Evolutionary conservation across 2,113 vertebrate species (phyloP).

Genomic region (Corythornis cristatus): DNA sequence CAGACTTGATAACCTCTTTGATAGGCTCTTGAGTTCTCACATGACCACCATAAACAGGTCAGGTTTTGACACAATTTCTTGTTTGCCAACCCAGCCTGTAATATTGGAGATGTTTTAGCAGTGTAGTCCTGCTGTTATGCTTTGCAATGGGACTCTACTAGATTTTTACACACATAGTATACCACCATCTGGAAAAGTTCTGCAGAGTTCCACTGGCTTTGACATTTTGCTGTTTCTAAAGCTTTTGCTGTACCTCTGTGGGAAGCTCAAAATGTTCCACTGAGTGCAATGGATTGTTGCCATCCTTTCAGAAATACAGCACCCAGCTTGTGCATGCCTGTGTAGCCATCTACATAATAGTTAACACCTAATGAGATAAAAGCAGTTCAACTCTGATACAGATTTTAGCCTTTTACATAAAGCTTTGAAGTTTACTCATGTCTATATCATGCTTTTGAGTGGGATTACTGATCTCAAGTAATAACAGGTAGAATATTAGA

Average conservation of each 20-base stretch:
- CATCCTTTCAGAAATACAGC: not conserved
- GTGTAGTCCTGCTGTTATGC: not conserved
- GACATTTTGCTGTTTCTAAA: not conserved
- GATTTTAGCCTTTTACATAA: not conserved
- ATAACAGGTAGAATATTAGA: not conserved
- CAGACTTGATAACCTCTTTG: not conserved
- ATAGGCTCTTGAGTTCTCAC: not conserved
- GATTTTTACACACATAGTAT: fast-evolving
- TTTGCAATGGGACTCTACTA: not conserved
- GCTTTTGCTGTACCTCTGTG: not conserved
- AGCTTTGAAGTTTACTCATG: not conserved
- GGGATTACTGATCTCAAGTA: not conserved
- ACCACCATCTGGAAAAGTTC: not conserved
- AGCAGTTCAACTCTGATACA: not conserved
- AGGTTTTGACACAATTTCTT: not conserved
- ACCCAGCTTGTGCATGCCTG: not conserved
- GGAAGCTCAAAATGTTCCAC: not conserved
- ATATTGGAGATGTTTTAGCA: not conserved
- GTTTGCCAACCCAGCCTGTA: not conserved
- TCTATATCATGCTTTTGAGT: not conserved
- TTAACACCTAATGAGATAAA: not conserved
- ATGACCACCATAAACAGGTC: not conserved
- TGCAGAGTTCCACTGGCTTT: not conserved
- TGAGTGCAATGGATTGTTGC: not conserved
- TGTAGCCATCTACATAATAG: not conserved